These are phyloP conservation scores for Sebastes steindachneri DNA, from an alignment of 2,797 vertebrate species.

Conservation along the genomic window DNA sequence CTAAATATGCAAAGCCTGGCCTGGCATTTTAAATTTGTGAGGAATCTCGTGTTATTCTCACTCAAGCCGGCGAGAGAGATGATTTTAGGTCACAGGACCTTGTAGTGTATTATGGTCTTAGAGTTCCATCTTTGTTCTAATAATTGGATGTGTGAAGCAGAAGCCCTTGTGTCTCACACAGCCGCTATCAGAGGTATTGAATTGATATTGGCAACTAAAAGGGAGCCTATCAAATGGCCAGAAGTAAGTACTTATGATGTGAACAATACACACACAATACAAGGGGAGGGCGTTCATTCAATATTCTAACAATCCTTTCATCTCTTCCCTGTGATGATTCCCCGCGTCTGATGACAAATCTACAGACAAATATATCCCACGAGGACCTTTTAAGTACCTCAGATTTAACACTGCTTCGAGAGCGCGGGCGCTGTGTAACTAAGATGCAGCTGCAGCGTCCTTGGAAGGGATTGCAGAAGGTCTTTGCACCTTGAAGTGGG, in stretches of 20 bases:
- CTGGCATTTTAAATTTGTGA: constrained; percentile 78
- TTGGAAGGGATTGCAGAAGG: constrained; percentile 70
- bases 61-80: constrained; percentile 61
- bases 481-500: constrained; percentile 80
- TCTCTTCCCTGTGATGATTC: constrained; percentile 64
- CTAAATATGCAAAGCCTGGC: constrained; percentile 80
- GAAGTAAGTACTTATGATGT: constrained; percentile 63
- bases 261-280: constrained; percentile 55
- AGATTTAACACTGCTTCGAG: constrained; percentile 56
- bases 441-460: constrained; percentile 73
- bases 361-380: constrained; percentile 60
- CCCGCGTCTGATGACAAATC: constrained; percentile 65
- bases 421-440: constrained; percentile 53
- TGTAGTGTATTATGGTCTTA: constrained; percentile 78
- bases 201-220: constrained; percentile 72
- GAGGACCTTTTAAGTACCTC: constrained; percentile 71
- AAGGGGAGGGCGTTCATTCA: constrained; percentile 42
- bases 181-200: constrained; percentile 66
- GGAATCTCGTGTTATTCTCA: constrained; percentile 77
- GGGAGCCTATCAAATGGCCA: constrained; percentile 55
- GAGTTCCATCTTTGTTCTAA: constrained; percentile 77
- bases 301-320: constrained; percentile 70
- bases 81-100: constrained; percentile 78
- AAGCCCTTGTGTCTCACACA: constrained; percentile 67
- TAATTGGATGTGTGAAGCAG: constrained; percentile 77